Conservation (phyloP, 2,797 vertebrate genomes). For the Rhinoraja longicauda region DNA sequence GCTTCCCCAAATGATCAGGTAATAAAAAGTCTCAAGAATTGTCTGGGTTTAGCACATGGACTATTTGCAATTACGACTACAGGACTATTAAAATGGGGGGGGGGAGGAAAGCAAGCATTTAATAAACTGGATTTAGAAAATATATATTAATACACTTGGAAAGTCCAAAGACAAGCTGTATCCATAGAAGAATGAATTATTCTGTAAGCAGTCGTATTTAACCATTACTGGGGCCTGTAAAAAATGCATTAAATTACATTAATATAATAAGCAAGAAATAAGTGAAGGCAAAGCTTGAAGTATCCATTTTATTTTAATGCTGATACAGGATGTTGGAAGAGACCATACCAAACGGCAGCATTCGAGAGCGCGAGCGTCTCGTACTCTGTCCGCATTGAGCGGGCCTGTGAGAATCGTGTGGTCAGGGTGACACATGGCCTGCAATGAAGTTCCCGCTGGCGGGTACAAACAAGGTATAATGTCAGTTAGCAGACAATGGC, state of each 20-base stretch:
- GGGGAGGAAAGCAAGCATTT: conserved; percentile 90
- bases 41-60: conserved; percentile 97
- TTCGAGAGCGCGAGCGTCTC: conserved; percentile 99
- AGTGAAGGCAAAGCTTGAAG: conserved; percentile 91
- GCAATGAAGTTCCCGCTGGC: conserved; percentile 99
- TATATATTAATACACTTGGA: conserved; percentile 89
- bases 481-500: conserved; percentile 99
- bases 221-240: conserved; percentile 99
- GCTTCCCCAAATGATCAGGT: background rate
- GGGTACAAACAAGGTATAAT: conserved; percentile 99
- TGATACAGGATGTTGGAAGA: conserved; percentile 99
- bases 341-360: conserved; percentile 99
- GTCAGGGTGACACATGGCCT: conserved; percentile 98
- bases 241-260: conserved; percentile 95
- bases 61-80: conserved; percentile 89
- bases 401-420: conserved; percentile 99
- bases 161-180: conserved; percentile 96
- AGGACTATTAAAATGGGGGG: conserved; percentile 82
- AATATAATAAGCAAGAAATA: conserved; percentile 82
- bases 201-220: conserved; percentile 86
- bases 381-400: conserved; percentile 99
- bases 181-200: conserved; percentile 97
- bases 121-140: conserved; percentile 84
- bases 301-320: conserved; percentile 96
- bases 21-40: background rate